Base-by-base conservation (phyloP, 2,797 vertebrate genomes). In the Lacerta bilineata region DNA sequence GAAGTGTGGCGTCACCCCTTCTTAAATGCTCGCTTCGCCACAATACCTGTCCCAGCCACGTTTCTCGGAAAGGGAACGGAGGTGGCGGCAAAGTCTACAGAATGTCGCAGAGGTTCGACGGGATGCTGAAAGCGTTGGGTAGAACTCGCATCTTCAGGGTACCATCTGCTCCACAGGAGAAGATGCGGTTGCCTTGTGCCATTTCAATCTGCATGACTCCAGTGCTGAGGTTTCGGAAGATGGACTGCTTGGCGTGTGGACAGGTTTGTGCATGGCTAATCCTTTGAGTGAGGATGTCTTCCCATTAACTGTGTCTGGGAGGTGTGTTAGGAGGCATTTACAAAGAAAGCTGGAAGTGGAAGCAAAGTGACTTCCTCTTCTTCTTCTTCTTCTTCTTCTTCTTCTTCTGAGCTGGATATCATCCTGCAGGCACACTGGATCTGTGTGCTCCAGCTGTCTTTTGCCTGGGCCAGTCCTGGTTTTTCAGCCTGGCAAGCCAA, bases 91-190 rank as follows among this genome's bases (percentile, higher is more conserved):
- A 84, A 0, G 61, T 23, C 97, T 98, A 99, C 93, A 99, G 98
- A 93, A 98, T 95, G 94, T 98, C 98, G 46, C 98, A 98, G 96
- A 99, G 97, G 96, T 97, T 97, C 91, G 96, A 96, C 85, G 98
- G 98, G 93, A 98, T 96, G 86, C 98, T 98, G 97, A 99, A 99
- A 96, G 98, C 97, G 91, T 96, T 98, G 3, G 98, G 99, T 64
- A 99, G 97, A 91, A 98, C 98, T 92, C 99, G 97, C 97, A 99
- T 99, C 96, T 99, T 99, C 94, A 99, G 97, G 0, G 99, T 99
- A 91, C 99, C 99, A 33, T 99, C 99, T 1, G 99, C 99, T 75
- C 99, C 99, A 76, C 99, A 99, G 94, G 99, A 99, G 97, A 99
- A 99, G 96, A 99, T 98, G 83, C 98, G 98, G 93, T 98, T 98